These are phyloP conservation scores for Protobothrops flavoviridis DNA, from an alignment of 2,113 vertebrate genomes.

Conservation along the genomic window DNA sequence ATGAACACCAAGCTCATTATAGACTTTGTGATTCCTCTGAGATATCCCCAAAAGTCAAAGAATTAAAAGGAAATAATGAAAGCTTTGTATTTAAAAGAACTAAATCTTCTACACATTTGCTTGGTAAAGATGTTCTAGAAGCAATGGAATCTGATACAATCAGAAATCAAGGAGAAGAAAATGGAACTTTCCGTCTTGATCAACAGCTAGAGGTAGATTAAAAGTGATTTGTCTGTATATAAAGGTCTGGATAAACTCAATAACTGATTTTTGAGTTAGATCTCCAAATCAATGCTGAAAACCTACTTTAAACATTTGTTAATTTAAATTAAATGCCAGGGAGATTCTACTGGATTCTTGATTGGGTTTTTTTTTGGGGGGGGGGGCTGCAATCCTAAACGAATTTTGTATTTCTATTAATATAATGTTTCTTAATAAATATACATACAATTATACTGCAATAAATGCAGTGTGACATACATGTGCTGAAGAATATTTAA, in stretches of 20 bases:
- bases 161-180: constrained; percentile 46
- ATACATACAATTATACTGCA: neutral
- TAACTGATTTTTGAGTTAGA: neutral
- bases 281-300: neutral
- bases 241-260: neutral
- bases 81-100: constrained; percentile 51
- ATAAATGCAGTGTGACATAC: neutral
- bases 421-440: neutral
- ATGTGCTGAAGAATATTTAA: neutral
- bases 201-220: constrained; percentile 74
- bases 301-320: neutral
- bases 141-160: constrained; percentile 54
- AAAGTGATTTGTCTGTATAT: neutral
- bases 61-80: constrained; percentile 64
- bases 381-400: neutral
- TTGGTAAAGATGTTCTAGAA: constrained; percentile 68
- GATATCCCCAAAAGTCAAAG: constrained; percentile 72
- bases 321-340: neutral
- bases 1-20: constrained; percentile 73
- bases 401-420: neutral
- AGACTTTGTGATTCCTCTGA: constrained; percentile 74
- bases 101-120: constrained; percentile 67
- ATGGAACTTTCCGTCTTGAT: constrained; percentile 44
- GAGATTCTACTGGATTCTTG: neutral
- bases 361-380: too few relatives aligned